These are phyloP conservation scores for Myodes glareolus DNA, from an alignment of 2,113 vertebrate genomes.

Conservation along the genomic window DNA sequence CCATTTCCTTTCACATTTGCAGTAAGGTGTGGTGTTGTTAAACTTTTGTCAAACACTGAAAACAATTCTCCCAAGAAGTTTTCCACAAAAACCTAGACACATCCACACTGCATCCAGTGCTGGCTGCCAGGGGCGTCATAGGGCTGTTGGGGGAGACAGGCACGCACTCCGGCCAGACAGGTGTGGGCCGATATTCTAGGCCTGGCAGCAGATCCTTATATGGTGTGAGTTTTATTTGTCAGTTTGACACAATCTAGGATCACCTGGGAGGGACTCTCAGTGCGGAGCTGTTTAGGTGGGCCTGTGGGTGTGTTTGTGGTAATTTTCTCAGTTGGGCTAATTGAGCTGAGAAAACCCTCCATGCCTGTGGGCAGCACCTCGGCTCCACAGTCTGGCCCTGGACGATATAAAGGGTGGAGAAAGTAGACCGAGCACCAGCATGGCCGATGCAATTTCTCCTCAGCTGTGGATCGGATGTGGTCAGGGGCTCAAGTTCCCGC, in stretches of 20 bases:
- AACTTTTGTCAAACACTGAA: background rate
- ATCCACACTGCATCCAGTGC: background rate
- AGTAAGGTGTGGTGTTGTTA: background rate
- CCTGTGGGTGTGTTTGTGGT: background rate
- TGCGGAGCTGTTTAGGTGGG: no score
- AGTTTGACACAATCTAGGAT: background rate
- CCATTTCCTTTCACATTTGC: background rate
- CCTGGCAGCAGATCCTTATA: rapidly evolving
- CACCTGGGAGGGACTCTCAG: background rate
- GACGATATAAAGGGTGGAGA: background rate
- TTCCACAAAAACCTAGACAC: background rate
- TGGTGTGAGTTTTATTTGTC: background rate
- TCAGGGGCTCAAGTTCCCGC: background rate
- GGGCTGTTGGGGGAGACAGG: rapidly evolving
- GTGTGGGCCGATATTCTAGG: background rate
- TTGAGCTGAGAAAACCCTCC: background rate
- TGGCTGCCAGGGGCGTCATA: background rate
- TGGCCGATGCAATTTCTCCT: background rate
- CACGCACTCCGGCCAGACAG: rapidly evolving
- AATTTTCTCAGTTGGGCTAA: background rate
- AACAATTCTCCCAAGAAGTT: background rate
- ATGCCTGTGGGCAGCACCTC: background rate
- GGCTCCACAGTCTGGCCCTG: rapidly evolving
- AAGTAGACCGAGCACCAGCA: background rate
- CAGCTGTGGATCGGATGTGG: no score